These are phyloP conservation scores for Melipona quadrifasciata DNA, from an alignment of 1,140 invertebrate genomes.

Conservation along the genomic window DNA sequence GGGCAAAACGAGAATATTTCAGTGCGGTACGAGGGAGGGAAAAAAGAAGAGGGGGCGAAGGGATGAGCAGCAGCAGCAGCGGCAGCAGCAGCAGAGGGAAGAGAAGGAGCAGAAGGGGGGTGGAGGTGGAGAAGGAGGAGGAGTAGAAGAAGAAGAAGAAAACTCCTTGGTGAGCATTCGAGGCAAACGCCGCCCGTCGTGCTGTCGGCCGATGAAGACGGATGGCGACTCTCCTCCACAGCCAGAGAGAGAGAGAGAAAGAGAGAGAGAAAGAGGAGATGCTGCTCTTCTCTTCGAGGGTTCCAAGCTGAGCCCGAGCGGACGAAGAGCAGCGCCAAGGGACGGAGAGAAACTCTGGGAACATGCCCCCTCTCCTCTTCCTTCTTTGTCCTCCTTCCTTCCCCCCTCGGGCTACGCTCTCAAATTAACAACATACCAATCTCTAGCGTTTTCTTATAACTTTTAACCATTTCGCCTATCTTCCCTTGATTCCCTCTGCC, in stretches of 20 bases:
- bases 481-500: slow-evolving; percentile 36
- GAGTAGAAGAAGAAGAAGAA: slow-evolving; percentile 77
- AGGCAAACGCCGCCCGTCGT: slow-evolving; percentile 82
- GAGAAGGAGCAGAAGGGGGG: slow-evolving; percentile 49
- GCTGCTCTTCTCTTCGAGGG: slow-evolving; percentile 55
- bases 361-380: slow-evolving; percentile 70
- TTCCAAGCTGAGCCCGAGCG: slow-evolving; percentile 50
- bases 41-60: slow-evolving; percentile 44
- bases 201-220: slow-evolving; percentile 83
- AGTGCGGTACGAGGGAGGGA: slow-evolving; percentile 61
- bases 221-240: slow-evolving; percentile 77
- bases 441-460: slow-evolving; percentile 75
- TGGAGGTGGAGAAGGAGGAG: slow-evolving; percentile 32
- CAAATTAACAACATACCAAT: slow-evolving; percentile 82
- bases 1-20: slow-evolving; percentile 70
- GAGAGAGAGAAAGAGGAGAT: slow-evolving; percentile 55
- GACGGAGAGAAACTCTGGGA: slow-evolving; percentile 72
- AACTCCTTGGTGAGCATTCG: slow-evolving; percentile 81
- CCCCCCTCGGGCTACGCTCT: slow-evolving; percentile 77
- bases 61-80: slow-evolving; percentile 49
- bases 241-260: slow-evolving; percentile 56
- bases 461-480: slow-evolving; percentile 72
- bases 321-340: slow-evolving; percentile 53
- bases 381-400: not conserved
- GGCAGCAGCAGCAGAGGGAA: slow-evolving; percentile 35